phyloP scores from a whole-genome alignment of 1,140 invertebrate species.

The Eriocheir sinensis region DNA sequence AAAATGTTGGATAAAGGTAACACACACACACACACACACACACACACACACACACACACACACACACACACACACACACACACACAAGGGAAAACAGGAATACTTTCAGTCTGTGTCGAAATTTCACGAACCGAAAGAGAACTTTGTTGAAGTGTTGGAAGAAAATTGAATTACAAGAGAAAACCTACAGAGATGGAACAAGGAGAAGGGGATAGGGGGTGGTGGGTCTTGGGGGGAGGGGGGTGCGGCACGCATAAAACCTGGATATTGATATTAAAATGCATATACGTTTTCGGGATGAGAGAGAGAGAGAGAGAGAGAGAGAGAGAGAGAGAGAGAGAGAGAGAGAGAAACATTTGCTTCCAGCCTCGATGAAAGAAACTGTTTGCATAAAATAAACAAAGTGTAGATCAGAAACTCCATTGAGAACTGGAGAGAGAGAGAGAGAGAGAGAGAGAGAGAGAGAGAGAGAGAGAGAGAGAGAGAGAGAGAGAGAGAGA shows the following conservation, averaged over 20 bases:
- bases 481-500: no score
- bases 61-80: not conserved
- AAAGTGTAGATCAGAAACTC: no score
- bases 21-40: no score
- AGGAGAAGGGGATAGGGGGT: not conserved
- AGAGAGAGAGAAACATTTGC: not conserved
- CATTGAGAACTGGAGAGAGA: no score
- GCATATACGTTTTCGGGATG: not conserved
- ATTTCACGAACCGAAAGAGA: not conserved
- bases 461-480: no score
- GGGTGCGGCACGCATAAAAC: no score
- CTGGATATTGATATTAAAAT: not conserved
- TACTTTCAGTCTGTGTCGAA: not conserved
- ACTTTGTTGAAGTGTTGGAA: not conserved
- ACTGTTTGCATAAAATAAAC: no score
- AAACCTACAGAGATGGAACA: not conserved
- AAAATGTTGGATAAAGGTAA: no score
- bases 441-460: not conserved
- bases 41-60: not conserved
- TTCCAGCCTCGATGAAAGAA: no score
- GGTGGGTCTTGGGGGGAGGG: not conserved
- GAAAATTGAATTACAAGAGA: not conserved
- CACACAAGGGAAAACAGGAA: no score
- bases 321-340: not conserved
- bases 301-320: not conserved